Evolutionary conservation across 1,140 invertebrate species (phyloP).

Genomic region (Schlechtendalia chinensis): DNA sequence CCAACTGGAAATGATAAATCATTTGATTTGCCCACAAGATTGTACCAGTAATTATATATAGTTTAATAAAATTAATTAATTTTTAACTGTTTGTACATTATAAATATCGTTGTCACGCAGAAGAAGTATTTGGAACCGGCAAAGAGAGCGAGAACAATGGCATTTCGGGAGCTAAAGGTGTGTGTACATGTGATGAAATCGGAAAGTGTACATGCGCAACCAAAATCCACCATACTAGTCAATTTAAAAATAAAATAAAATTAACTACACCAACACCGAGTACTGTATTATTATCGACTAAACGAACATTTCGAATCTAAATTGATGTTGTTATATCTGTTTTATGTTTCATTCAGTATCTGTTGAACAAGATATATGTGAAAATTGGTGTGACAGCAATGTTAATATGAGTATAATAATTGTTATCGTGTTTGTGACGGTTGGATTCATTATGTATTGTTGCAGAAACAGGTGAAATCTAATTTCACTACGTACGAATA

Average conservation of each 20-base stretch:
- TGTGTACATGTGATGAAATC: constrained; percentile 40
- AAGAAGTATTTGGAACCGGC: constrained; percentile 22
- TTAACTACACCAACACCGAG: background rate
- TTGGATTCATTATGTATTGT: constrained; percentile 14
- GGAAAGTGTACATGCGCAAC: constrained; percentile 36
- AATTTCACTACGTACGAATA: background rate
- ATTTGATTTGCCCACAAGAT: constrained; percentile 36
- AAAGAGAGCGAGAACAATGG: background rate
- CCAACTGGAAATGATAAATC: background rate
- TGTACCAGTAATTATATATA: constrained; percentile 36
- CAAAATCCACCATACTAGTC: background rate
- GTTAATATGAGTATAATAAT: constrained; percentile 34
- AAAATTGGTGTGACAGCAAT: constrained; percentile 29
- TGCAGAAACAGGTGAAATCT: constrained; percentile 15
- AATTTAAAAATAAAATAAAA: constrained; percentile 9
- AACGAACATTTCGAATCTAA: background rate
- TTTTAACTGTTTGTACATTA: background rate
- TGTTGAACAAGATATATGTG: background rate
- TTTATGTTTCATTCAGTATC: background rate
- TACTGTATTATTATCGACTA: background rate
- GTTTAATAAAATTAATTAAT: background rate
- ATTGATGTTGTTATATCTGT: background rate
- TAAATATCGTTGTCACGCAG: background rate
- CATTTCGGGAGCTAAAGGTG: background rate
- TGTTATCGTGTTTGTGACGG: constrained; percentile 15